Evolutionary conservation across 2,888 invertebrate genomes (phyloP).

Genomic region (Chaetogeoica ovagalla): DNA sequence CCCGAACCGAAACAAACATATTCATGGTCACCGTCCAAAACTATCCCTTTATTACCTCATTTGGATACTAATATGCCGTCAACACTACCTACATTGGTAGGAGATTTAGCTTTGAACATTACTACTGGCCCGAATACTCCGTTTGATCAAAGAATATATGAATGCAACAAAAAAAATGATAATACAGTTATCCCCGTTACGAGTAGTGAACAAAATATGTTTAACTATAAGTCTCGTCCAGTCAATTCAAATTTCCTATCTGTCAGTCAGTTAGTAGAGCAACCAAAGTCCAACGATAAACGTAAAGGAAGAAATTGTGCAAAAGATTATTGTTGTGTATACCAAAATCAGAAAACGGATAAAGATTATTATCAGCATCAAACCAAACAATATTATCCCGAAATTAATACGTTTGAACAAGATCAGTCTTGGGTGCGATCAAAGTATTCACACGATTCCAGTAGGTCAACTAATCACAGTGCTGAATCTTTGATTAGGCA

Average conservation of each 20-base stretch:
- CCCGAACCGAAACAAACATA: conserved; percentile 49
- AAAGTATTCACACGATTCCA: conserved; percentile 50
- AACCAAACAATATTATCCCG: conserved; percentile 49
- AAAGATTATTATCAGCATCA: conserved; percentile 49
- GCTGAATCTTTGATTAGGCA: conserved; percentile 56
- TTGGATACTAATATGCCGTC: conserved; percentile 60
- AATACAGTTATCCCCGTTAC: conserved; percentile 40
- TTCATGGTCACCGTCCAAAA: conserved; percentile 57
- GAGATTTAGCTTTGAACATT: conserved; percentile 65
- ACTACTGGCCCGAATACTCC: conserved; percentile 51
- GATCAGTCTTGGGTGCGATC: conserved; percentile 52
- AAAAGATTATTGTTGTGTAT: conserved; percentile 49
- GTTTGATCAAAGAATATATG: conserved; percentile 46
- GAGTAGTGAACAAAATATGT: conserved; percentile 45
- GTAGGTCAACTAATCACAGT: conserved; percentile 55
- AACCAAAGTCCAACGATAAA: conserved; percentile 55
- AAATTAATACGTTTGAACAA: conserved; percentile 46
- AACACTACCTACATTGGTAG: conserved; percentile 66
- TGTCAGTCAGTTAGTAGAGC: conserved; percentile 67
- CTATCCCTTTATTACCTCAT: conserved; percentile 55
- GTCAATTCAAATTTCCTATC: conserved; percentile 63
- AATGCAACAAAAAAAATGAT: conserved; percentile 46
- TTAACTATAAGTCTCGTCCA: conserved; percentile 46
- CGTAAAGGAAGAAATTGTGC: conserved; percentile 52
- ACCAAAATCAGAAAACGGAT: conserved; percentile 49